Evolutionary conservation across 2,797 vertebrate species (phyloP).

Genomic region (Pangasius krempfi): DNA sequence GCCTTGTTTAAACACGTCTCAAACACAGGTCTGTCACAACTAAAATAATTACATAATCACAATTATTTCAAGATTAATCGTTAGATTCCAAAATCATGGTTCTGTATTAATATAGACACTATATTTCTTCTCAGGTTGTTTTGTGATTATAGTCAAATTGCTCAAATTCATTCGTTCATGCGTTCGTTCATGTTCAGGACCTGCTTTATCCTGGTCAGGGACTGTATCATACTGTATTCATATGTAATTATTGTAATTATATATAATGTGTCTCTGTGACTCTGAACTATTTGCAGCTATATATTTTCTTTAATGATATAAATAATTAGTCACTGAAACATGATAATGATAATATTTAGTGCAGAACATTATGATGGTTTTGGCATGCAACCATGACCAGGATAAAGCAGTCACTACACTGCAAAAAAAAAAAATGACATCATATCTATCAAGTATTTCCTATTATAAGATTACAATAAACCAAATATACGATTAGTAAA

Average conservation of each 20-base stretch:
- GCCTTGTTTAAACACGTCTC: neutral
- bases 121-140: neutral
- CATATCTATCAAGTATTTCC: neutral
- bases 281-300: neutral
- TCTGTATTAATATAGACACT: neutral
- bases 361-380: neutral
- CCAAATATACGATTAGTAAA: neutral
- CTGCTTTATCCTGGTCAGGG: neutral
- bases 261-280: neutral
- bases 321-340: neutral
- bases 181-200: neutral
- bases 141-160: neutral
- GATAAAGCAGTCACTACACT: neutral
- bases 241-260: neutral
- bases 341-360: neutral
- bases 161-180: no score
- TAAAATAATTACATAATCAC: neutral
- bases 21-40: neutral
- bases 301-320: neutral
- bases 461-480: neutral
- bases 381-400: no score
- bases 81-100: neutral
- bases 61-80: neutral
- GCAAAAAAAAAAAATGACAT: neutral
- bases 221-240: neutral